phyloP scores from a whole-genome alignment of 2,113 vertebrate genomes.

The Numida meleagris region DNA sequence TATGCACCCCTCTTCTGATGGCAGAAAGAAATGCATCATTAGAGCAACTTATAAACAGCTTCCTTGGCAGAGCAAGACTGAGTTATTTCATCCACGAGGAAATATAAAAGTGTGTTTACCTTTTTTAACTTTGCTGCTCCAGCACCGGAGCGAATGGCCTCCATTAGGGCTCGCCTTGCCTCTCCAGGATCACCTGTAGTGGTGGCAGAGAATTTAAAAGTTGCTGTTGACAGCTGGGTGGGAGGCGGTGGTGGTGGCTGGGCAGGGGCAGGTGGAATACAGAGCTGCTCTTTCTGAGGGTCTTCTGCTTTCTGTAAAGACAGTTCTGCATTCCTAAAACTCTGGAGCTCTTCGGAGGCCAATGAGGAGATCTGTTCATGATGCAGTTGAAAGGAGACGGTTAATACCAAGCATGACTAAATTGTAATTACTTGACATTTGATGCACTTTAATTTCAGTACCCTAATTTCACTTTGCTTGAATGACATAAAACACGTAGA shows the following conservation, averaged over 20 bases:
- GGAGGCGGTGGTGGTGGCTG: conserved; percentile 39
- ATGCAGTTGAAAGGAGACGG: not conserved
- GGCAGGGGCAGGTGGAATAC: conserved; percentile 12
- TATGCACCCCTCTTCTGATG: not conserved
- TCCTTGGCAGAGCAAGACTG: not conserved
- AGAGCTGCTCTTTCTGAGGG: not conserved
- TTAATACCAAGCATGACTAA: not conserved
- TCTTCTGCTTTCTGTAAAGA: not conserved
- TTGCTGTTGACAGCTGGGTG: conserved; percentile 16
- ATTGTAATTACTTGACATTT: not conserved
- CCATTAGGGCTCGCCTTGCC: conserved; percentile 87
- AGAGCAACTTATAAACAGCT: not conserved
- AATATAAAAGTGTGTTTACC: conserved; percentile 72
- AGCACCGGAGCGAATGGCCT: conserved; percentile 91
- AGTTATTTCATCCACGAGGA: not conserved
- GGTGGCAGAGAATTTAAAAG: not conserved
- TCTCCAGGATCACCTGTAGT: conserved; percentile 58
- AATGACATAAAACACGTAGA: not conserved
- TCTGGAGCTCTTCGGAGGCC: conserved; percentile 83
- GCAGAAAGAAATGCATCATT: not conserved
- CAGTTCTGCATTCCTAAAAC: conserved; percentile 45
- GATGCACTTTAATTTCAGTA: not conserved
- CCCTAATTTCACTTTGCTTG: not conserved
- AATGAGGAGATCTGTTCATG: conserved; percentile 81
- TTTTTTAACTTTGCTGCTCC: conserved; percentile 90